phyloP scores from a whole-genome alignment of 2,888 invertebrate species.

The Schrankia costaestrigalis region DNA sequence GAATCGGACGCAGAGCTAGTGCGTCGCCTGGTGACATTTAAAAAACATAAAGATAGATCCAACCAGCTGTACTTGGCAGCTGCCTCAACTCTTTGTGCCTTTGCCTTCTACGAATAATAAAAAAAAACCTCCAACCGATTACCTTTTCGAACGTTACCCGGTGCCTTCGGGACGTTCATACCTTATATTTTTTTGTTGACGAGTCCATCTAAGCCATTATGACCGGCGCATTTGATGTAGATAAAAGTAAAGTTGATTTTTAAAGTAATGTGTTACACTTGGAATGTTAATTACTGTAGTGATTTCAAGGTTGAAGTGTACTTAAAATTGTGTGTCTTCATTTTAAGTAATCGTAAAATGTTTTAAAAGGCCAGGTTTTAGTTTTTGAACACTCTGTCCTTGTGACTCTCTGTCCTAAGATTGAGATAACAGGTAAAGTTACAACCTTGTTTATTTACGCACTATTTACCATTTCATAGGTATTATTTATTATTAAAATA shows the following conservation, averaged over 20 bases:
- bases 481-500: too few species aligned
- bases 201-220: slow-evolving; percentile 52
- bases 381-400: slow-evolving; percentile 11
- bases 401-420: slow-evolving; percentile 6
- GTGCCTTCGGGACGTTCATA: slow-evolving; percentile 42
- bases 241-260: slow-evolving; percentile 45
- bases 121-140: slow-evolving; percentile 60
- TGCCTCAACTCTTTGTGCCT: slow-evolving; percentile 65
- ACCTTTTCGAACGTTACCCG: slow-evolving; percentile 67
- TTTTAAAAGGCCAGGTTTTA: background rate
- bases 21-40: slow-evolving; percentile 51
- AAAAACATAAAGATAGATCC: slow-evolving; percentile 36
- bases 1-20: slow-evolving; percentile 3
- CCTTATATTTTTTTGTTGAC: slow-evolving; percentile 55
- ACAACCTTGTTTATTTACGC: background rate
- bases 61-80: slow-evolving; percentile 69
- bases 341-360: background rate
- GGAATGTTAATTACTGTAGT: slow-evolving; percentile 43
- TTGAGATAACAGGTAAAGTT: slow-evolving; percentile 16
- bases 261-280: slow-evolving; percentile 41
- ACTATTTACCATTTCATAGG: too few species aligned
- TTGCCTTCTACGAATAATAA: slow-evolving; percentile 55
- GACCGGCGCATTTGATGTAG: slow-evolving; percentile 62
- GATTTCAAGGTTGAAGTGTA: slow-evolving; percentile 15
- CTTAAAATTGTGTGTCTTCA: slow-evolving; percentile 2